Evolutionary conservation across 2,113 vertebrate genomes (phyloP).

Genomic region (Ciconia stormi): DNA sequence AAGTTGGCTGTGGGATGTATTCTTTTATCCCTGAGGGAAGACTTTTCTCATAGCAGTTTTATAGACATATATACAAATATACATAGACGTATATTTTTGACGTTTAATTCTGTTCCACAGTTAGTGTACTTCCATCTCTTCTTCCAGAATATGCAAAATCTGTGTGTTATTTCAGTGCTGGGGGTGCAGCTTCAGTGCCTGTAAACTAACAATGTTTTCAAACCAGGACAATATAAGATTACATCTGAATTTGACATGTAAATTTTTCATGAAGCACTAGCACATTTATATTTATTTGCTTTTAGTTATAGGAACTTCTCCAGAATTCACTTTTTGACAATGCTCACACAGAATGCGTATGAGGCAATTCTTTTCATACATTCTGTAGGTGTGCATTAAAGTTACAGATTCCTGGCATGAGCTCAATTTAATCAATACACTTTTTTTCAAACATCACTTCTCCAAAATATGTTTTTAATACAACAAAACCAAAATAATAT

Average conservation of each 20-base stretch:
- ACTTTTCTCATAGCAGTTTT: not conserved
- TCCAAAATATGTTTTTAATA: not conserved
- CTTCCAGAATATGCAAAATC: not conserved
- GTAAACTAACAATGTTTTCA: not conserved
- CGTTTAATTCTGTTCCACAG: not conserved
- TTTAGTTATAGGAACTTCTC: not conserved
- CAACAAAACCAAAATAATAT: not conserved
- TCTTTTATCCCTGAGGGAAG: not conserved
- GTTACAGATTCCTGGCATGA: not conserved
- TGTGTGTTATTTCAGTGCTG: not conserved
- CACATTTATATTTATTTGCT: not conserved
- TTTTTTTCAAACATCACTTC: not conserved
- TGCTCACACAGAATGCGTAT: not conserved
- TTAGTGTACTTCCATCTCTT: not conserved
- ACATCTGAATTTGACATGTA: not conserved
- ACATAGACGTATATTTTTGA: not conserved
- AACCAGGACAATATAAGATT: not conserved
- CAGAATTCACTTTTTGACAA: not conserved
- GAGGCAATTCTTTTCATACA: not conserved
- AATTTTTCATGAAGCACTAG: not conserved
- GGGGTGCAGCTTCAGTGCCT: not conserved
- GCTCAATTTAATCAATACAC: not conserved
- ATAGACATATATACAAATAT: too few relatives aligned
- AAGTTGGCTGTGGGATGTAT: not conserved
- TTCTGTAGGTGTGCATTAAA: not conserved